These are phyloP conservation scores for Lepidurus couesii DNA, from an alignment of 1,140 invertebrate genomes.

Conservation along the genomic window DNA sequence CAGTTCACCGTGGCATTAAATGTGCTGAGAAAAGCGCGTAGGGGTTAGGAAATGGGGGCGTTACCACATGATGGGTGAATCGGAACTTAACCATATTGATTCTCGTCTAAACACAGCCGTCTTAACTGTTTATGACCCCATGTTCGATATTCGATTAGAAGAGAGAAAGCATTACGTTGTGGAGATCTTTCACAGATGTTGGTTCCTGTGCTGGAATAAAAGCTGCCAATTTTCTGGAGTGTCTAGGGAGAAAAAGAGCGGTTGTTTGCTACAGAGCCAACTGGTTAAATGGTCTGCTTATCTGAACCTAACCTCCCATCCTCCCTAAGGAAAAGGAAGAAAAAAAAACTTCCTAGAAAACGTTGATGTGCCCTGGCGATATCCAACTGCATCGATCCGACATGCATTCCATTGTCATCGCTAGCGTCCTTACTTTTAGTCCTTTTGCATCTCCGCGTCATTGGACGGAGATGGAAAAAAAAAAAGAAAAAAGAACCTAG, in stretches of 20 bases:
- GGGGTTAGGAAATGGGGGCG: too few species aligned
- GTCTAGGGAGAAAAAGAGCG: neutral
- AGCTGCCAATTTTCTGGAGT: conserved; percentile 12
- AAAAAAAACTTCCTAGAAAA: neutral
- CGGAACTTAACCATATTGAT: too few species aligned
- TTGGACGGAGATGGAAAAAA: neutral
- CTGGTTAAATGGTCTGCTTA: conserved; percentile 14
- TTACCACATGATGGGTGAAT: too few species aligned
- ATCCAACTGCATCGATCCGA: neutral
- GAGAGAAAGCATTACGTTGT: neutral
- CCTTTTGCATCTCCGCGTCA: neutral
- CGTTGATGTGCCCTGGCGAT: neutral
- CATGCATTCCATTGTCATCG: conserved; percentile 9
- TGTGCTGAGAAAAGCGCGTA: too few species aligned
- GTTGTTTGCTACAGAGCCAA: neutral
- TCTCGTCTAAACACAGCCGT: too few species aligned
- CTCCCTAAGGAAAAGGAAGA: neutral
- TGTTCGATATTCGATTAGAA: neutral
- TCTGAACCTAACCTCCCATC: neutral
- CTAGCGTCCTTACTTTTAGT: neutral
- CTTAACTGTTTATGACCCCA: neutral
- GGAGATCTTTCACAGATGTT: neutral
- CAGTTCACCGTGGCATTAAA: too few species aligned
- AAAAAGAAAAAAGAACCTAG: neutral
- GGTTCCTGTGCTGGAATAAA: neutral